Evolutionary conservation across 1,140 invertebrate species (phyloP).

Genomic region (Microplitis demolitor): DNA sequence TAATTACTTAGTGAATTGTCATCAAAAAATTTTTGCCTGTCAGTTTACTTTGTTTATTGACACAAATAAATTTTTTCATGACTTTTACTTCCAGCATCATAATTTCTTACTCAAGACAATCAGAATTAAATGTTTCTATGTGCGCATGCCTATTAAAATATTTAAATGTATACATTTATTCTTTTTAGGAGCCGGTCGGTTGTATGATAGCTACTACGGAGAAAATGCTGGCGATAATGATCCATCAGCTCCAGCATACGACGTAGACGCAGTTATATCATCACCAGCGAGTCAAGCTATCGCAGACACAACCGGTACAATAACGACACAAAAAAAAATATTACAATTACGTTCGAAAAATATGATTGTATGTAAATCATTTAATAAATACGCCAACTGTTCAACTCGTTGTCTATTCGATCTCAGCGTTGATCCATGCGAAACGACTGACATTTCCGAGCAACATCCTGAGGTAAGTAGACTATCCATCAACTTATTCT

Average conservation of each 20-base stretch:
- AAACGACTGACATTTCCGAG: constrained; percentile 44
- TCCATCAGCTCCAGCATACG: constrained; percentile 38
- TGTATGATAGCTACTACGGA: constrained; percentile 40
- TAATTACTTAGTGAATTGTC: too few relatives aligned
- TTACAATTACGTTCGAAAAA: constrained; percentile 33
- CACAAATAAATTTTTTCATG: too few relatives aligned
- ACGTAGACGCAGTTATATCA: constrained; percentile 29
- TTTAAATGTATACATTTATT: background rate
- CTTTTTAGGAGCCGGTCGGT: constrained; percentile 27
- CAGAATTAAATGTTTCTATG: too few relatives aligned
- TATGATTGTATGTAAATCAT: constrained; percentile 35
- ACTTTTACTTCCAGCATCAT: too few relatives aligned
- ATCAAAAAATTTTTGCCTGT: too few relatives aligned
- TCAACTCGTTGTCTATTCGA: constrained; percentile 49
- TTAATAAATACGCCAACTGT: constrained; percentile 31
- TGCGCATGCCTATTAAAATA: too few relatives aligned
- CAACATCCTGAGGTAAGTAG: constrained; percentile 39
- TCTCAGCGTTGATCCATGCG: constrained; percentile 51
- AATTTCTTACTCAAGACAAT: too few relatives aligned
- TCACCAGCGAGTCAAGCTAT: constrained; percentile 43
- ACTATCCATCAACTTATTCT: constrained; percentile 3
- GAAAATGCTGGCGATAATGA: constrained; percentile 31
- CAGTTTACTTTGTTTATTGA: too few relatives aligned
- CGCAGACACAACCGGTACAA: background rate
- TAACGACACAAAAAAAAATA: constrained; percentile 8